Percentiles rank a stretch among this genome's conserved stretches.
Evolutionary conservation across 2,888 invertebrate species (phyloP).

Genomic region (Matsumyia berberina): DNA sequence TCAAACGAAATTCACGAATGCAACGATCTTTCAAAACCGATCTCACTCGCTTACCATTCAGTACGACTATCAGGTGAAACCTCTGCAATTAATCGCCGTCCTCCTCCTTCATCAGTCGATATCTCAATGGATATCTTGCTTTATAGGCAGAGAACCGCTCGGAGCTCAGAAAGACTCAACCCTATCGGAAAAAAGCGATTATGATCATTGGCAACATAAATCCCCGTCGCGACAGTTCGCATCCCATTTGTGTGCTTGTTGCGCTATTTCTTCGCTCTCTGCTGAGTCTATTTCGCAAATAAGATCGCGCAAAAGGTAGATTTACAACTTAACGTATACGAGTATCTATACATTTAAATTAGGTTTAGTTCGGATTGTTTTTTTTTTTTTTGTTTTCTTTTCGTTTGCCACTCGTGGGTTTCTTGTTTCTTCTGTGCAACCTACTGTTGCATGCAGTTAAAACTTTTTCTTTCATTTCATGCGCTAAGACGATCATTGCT

Average conservation of each 20-base stretch:
- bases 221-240: conserved; percentile 31
- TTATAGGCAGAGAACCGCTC: neutral
- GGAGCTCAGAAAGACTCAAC: conserved; percentile 1
- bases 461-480: conserved; percentile 73
- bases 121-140: conserved; percentile 21
- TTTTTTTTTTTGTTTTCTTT: neutral
- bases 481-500: conserved; percentile 50
- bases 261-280: neutral
- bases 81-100: neutral
- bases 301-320: conserved; percentile 42
- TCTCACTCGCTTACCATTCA: neutral
- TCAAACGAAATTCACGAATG: too few species aligned
- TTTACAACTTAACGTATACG: conserved; percentile 31
- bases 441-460: conserved; percentile 52
- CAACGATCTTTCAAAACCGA: conserved; percentile 9
- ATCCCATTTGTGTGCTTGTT: conserved; percentile 28
- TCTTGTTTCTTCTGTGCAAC: conserved; percentile 36
- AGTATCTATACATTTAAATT: conserved; percentile 58
- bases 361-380: conserved; percentile 22
- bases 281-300: neutral
- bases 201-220: conserved; percentile 51
- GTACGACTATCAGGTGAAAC: conserved; percentile 12
- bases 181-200: conserved; percentile 32
- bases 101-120: conserved; percentile 1
- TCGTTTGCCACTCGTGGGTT: conserved; percentile 11